Base-by-base conservation (phyloP, 2,888 invertebrate species). In the Peribatodes rhomboidaria region DNA sequence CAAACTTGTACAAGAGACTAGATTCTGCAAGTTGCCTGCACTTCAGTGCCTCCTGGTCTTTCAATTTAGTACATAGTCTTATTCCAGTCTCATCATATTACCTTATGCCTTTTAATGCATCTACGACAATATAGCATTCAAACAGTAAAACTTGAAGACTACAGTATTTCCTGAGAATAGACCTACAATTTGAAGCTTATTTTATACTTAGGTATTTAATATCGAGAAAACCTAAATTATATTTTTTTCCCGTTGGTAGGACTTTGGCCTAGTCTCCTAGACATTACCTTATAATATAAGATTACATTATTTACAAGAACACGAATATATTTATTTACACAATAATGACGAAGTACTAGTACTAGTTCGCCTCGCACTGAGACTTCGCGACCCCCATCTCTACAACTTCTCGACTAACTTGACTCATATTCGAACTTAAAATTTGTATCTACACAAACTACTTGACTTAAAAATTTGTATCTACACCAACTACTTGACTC, bases 221-320 rank as follows among this genome's bases (percentile, higher is more conserved):
- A n/a, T n/a, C n/a, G n/a, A n/a, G n/a, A 31, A 14, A 49, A 16
- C 14, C 10, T 31, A 31, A 44, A 20, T 20, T 42, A 20, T 4
- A 8, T 35, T 35, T 35, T 20, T 52, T 14, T 33, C 6, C 18
- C 20, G 13, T 20, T 52, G 16, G 22, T 31, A n/a, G 50, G 13
- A 52, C 16, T 52, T 52, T 37, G 35, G 50, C 35, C 18, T 35
- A 10, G 35, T 50, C 35, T 35, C 33, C 18, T 50, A 11, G 14
- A 33, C 4, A 47, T 27, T 49, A 31, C 22, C 2, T 27, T 10
- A 47, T 14, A 47, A 2, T 42, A 37, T n/a, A 37, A 2, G 0
- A 2, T 13, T n/a, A 37, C 13, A 13, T 11, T 13, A n/a, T n/a
- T 37, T 37, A 37, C 37, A 37, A n/a, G 7, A n/a, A 8, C 8